Percentiles rank a stretch among this genome's conserved stretches.
Evolutionary conservation across 2,888 invertebrate species (phyloP).

Genomic region (Nephrotoma guestfalica): DNA sequence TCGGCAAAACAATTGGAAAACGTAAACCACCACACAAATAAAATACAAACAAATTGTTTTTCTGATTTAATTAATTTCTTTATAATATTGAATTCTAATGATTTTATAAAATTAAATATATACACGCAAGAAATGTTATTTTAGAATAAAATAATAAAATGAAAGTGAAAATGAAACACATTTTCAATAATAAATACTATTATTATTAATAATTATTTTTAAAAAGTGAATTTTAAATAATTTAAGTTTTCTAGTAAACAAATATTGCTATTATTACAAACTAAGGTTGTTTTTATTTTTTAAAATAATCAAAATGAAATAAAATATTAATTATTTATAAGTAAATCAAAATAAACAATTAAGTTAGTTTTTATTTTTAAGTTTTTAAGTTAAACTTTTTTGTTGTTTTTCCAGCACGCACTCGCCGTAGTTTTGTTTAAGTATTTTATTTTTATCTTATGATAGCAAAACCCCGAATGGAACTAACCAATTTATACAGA

Average conservation of each 20-base stretch:
- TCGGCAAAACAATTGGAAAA: slow-evolving; percentile 34
- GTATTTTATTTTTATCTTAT: neutral
- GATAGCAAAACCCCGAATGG: neutral
- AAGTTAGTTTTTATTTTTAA: neutral
- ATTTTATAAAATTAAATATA: neutral
- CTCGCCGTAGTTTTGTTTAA: neutral
- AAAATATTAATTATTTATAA: slow-evolving; percentile 4
- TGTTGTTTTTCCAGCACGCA: neutral
- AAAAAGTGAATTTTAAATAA: neutral
- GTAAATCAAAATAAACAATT: slow-evolving; percentile 4
- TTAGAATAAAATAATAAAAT: neutral
- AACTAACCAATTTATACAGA: neutral
- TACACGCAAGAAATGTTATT: neutral
- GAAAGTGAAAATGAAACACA: neutral
- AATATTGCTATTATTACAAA: neutral
- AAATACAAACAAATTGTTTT: neutral
- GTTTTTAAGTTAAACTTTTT: neutral
- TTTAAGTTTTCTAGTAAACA: neutral
- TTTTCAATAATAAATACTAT: neutral
- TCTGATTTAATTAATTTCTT: neutral
- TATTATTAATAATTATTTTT: neutral
- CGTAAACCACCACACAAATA: slow-evolving; percentile 18
- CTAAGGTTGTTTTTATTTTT: neutral
- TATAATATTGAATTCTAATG: neutral
- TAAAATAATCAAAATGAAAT: neutral